Percentiles rank a stretch among this genome's conserved stretches.
phyloP scores from a whole-genome alignment of 2,797 vertebrate genomes.

The Catostomus latipinnis region DNA sequence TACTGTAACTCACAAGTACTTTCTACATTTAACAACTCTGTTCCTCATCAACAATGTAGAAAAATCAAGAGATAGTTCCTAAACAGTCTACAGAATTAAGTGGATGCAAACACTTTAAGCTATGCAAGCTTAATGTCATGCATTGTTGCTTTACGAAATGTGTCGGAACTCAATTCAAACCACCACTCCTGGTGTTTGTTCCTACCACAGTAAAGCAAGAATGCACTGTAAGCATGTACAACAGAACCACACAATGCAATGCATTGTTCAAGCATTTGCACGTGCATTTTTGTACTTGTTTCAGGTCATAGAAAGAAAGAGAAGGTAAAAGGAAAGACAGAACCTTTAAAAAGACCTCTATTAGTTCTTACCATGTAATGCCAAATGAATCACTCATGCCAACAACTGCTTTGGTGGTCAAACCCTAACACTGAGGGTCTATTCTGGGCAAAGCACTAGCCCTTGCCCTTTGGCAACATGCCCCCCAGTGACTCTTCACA shows the following conservation, averaged over 20 bases:
- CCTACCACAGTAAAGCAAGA: too few species aligned
- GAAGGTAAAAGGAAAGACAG: not conserved
- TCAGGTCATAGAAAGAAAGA: not conserved
- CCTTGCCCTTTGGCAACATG: constrained; percentile 23
- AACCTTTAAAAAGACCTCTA: constrained; percentile 22
- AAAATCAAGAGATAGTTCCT: not conserved
- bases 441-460: constrained; percentile 38
- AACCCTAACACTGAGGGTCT: constrained; percentile 22
- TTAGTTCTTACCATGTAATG: constrained; percentile 29
- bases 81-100: too few species aligned
- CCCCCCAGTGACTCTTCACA: constrained; percentile 9
- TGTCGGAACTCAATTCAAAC: too few species aligned
- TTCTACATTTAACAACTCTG: constrained; percentile 8
- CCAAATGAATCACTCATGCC: constrained; percentile 35
- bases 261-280: too few species aligned
- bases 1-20: not conserved
- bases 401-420: constrained; percentile 16
- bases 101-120: too few species aligned
- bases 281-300: too few species aligned
- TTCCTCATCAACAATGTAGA: not conserved
- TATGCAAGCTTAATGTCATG: too few species aligned
- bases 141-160: too few species aligned
- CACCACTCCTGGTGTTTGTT: too few species aligned
- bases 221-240: too few species aligned
- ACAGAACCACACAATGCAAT: too few species aligned